These are phyloP conservation scores for Oryzias woworae DNA, from an alignment of 2,113 vertebrate genomes.

Conservation along the genomic window DNA sequence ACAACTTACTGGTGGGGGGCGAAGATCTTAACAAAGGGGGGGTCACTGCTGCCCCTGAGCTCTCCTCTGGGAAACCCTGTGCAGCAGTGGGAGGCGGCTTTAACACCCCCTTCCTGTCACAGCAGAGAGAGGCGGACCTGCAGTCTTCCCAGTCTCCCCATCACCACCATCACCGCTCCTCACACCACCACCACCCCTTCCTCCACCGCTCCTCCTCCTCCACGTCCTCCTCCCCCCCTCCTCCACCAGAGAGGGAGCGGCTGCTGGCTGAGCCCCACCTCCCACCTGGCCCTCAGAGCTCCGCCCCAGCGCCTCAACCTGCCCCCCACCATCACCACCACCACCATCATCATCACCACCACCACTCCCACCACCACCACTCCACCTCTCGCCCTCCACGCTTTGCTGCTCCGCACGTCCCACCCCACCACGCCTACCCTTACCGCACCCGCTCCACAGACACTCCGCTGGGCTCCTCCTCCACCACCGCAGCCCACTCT, in stretches of 20 bases:
- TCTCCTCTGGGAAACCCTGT: constrained; percentile 53
- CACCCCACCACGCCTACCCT: constrained; percentile 62
- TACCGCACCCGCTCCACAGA: constrained; percentile 85
- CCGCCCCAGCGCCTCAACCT: constrained; percentile 27
- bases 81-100: constrained; percentile 81
- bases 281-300: constrained; percentile 18
- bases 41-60: constrained; percentile 67
- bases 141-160: constrained; percentile 67
- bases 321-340: constrained; percentile 70
- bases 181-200: constrained; percentile 55
- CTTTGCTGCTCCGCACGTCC: constrained; percentile 37
- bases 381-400: constrained; percentile 62
- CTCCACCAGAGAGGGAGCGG: constrained; percentile 65
- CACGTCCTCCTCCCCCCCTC: constrained; percentile 68
- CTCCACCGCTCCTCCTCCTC: constrained; percentile 75
- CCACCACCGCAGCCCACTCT: constrained; percentile 58
- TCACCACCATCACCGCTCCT: constrained; percentile 62
- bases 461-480: constrained; percentile 64
- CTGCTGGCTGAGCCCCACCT: constrained; percentile 56
- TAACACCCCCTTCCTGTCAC: constrained; percentile 87
- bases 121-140: constrained; percentile 84
- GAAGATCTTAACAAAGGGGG: constrained; percentile 83
- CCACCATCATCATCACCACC: constrained; percentile 70
- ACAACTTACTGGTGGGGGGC: constrained; percentile 87
- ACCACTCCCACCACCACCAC: constrained; percentile 42